A percentile compares a stretch with the other conserved stretches of the same genome.
Evolutionary conservation across 2,797 vertebrate genomes (phyloP).

Genomic region (Pyrrhura leucotis): DNA sequence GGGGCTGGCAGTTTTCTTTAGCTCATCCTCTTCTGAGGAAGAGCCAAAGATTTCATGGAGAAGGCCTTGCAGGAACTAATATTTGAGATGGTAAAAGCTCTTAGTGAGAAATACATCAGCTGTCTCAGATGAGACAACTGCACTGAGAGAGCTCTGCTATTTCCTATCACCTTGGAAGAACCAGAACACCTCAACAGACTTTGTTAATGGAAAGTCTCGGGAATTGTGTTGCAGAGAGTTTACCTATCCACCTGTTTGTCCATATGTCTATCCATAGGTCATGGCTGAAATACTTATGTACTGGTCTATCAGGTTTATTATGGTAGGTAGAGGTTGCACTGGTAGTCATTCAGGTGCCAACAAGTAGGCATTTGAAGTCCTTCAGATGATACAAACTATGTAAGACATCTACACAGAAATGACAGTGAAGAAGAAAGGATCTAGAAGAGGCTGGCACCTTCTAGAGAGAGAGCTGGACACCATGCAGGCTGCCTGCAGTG

Average conservation of each 20-base stretch:
- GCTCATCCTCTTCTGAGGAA: background rate
- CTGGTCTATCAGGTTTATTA: background rate
- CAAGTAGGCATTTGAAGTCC: background rate
- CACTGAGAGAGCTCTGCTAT: background rate
- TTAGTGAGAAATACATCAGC: background rate
- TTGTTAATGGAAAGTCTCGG: background rate
- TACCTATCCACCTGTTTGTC: background rate
- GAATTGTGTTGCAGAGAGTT: background rate
- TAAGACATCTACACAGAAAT: background rate
- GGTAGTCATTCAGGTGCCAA: background rate
- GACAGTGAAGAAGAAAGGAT: background rate
- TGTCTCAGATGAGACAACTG: background rate
- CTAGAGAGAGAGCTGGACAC: constrained; percentile 42
- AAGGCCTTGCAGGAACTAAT: background rate
- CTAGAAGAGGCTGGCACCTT: constrained; percentile 25
- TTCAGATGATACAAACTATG: background rate
- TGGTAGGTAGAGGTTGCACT: background rate
- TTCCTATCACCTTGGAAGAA: background rate
- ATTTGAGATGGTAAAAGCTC: background rate
- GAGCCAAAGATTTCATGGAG: background rate
- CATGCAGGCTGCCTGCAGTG: background rate
- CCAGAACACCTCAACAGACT: background rate
- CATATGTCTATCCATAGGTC: background rate
- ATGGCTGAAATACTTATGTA: background rate
- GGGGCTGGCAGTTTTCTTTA: background rate